phyloP scores from a whole-genome alignment of 2,113 vertebrate genomes.

The Percopsis transmontana region DNA sequence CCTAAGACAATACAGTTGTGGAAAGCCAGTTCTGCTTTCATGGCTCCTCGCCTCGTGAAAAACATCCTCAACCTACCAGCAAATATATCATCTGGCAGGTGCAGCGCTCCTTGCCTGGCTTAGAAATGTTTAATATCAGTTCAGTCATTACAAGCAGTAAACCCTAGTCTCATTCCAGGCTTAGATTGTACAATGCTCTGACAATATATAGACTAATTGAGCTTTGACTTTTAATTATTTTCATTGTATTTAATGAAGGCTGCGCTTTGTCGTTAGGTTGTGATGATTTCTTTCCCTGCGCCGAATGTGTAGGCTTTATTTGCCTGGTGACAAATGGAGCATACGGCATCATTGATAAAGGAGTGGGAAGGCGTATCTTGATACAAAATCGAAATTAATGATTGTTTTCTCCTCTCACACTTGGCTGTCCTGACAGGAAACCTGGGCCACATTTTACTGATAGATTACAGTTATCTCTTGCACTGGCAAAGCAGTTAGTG shows the following conservation, averaged over 20 bases:
- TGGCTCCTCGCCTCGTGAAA: conserved; percentile 23
- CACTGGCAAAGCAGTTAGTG: conserved; percentile 15
- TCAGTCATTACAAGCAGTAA: conserved; percentile 6
- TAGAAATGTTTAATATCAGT: conserved; percentile 32
- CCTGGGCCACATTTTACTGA: conserved; percentile 46
- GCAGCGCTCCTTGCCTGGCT: conserved; percentile 18
- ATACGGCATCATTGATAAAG: conserved; percentile 20
- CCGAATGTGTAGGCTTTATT: background rate
- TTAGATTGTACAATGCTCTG: conserved; percentile 9
- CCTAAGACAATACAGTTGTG: conserved; percentile 53
- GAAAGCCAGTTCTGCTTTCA: conserved; percentile 42
- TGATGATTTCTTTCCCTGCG: background rate
- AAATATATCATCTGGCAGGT: conserved; percentile 26
- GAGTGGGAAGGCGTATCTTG: conserved; percentile 5
- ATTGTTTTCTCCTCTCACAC: conserved; percentile 17
- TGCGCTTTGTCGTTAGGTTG: background rate
- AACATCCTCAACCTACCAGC: conserved; percentile 26
- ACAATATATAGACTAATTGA: background rate
- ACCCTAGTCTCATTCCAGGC: conserved; percentile 10
- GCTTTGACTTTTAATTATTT: background rate
- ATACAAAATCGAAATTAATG: conserved; percentile 26
- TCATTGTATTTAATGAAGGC: background rate
- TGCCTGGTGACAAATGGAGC: conserved; percentile 16
- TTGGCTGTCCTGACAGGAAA: background rate
- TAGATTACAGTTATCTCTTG: conserved; percentile 41